These are phyloP conservation scores for Galeruca laticollis DNA, from an alignment of 2,888 invertebrate species.

Conservation along the genomic window DNA sequence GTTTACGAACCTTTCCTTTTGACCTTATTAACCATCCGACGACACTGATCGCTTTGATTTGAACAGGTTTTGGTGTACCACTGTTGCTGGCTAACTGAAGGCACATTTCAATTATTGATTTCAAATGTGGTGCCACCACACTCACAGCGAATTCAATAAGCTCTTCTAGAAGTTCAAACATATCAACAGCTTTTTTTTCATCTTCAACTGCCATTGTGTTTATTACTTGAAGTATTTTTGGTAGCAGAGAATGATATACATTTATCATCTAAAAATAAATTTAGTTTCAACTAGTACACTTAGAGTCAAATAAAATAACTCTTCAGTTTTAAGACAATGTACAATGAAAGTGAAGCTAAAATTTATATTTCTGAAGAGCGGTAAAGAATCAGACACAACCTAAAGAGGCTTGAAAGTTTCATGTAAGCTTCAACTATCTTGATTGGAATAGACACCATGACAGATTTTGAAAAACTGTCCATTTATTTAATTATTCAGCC, in stretches of 20 bases:
- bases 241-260: constrained; percentile 73
- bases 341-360: too few species aligned
- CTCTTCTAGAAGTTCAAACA: constrained; percentile 76
- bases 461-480: too few species aligned
- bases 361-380: too few species aligned
- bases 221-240: constrained; percentile 74
- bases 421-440: too few species aligned
- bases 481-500: too few species aligned
- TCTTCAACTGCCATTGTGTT: constrained; percentile 71
- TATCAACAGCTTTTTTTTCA: constrained; percentile 73
- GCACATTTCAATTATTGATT: constrained; percentile 75
- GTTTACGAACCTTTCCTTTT: constrained; percentile 74
- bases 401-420: too few species aligned
- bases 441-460: too few species aligned
- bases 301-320: too few species aligned
- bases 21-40: constrained; percentile 75
- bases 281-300: too few species aligned
- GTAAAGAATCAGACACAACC: too few species aligned
- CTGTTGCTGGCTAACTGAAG: constrained; percentile 73
- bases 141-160: constrained; percentile 74
- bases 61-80: constrained; percentile 71
- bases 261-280: constrained; percentile 67
- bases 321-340: too few species aligned
- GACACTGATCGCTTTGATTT: constrained; percentile 77
- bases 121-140: constrained; percentile 75